Conservation (phyloP, 2,797 vertebrate species). For the Siniperca scherzeri region DNA sequence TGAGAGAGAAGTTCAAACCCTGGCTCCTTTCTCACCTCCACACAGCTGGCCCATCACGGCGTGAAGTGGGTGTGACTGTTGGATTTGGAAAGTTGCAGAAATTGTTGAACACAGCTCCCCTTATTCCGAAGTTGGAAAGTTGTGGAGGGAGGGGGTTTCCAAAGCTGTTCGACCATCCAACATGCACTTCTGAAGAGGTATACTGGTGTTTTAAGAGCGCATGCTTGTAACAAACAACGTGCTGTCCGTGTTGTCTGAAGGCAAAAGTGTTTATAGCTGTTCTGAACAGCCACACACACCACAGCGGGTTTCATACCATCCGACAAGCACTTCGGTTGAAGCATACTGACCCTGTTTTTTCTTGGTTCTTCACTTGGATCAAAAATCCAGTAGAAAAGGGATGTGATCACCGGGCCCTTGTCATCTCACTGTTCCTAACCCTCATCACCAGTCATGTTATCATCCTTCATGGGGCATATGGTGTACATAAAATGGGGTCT, state of each 20-base stretch:
- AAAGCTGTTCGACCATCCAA: too few relatives aligned
- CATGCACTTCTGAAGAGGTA: too few relatives aligned
- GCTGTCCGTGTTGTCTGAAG: not conserved
- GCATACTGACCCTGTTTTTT: not conserved
- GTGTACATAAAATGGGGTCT: not conserved
- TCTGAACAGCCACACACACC: not conserved
- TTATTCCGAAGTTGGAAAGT: too few relatives aligned
- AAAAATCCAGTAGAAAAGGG: not conserved
- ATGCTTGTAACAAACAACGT: not conserved
- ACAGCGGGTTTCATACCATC: too few relatives aligned
- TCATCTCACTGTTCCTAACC: not conserved
- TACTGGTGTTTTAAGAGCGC: too few relatives aligned
- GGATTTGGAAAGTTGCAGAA: not conserved
- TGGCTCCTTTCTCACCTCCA: not conserved
- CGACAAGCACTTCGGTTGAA: not conserved
- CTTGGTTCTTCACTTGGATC: not conserved
- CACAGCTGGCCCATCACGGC: too few relatives aligned
- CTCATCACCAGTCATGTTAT: not conserved
- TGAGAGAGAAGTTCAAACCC: not conserved
- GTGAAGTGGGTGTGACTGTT: too few relatives aligned
- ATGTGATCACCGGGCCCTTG: not conserved
- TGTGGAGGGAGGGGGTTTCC: too few relatives aligned
- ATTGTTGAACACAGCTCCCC: not conserved
- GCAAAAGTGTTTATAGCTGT: not conserved
- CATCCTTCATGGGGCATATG: not conserved